phyloP scores from a whole-genome alignment of 2,113 vertebrate genomes.

The Macquaria australasica region DNA sequence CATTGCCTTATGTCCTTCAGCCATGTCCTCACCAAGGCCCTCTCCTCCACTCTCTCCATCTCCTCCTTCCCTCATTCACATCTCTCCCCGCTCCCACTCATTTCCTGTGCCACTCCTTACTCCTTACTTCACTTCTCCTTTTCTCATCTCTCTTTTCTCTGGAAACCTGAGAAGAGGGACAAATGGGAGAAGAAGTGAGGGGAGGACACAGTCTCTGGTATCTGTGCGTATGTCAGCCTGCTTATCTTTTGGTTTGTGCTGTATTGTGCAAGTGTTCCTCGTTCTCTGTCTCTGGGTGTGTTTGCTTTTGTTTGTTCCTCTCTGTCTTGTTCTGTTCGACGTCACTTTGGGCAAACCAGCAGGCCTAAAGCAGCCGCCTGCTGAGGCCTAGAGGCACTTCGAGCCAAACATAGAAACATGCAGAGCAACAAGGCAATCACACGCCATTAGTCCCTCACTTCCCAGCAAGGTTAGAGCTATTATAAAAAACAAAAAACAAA shows the following conservation, averaged over 20 bases:
- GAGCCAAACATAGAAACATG: constrained; percentile 66
- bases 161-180: constrained; percentile 7
- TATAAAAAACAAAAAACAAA: background rate
- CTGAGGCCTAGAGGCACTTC: constrained; percentile 44
- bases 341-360: constrained; percentile 57
- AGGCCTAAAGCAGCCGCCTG: constrained; percentile 56
- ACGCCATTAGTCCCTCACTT: constrained; percentile 53
- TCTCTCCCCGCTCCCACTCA: background rate
- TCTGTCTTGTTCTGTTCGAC: constrained; percentile 45
- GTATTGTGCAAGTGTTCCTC: constrained; percentile 21
- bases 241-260: constrained; percentile 38
- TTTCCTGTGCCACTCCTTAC: background rate
- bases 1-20: constrained; percentile 44
- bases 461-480: constrained; percentile 53
- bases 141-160: background rate
- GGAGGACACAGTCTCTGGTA: constrained; percentile 28
- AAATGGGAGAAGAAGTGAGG: constrained; percentile 4
- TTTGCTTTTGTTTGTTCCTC: constrained; percentile 50
- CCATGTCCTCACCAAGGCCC: constrained; percentile 18
- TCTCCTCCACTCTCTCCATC: constrained; percentile 10
- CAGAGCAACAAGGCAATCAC: constrained; percentile 59
- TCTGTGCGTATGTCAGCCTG: constrained; percentile 34
- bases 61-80: background rate
- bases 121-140: background rate
- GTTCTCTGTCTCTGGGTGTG: constrained; percentile 46